Conservation (phyloP, 2,888 invertebrate species). For the Zaprionus obscuricornis region DNA sequence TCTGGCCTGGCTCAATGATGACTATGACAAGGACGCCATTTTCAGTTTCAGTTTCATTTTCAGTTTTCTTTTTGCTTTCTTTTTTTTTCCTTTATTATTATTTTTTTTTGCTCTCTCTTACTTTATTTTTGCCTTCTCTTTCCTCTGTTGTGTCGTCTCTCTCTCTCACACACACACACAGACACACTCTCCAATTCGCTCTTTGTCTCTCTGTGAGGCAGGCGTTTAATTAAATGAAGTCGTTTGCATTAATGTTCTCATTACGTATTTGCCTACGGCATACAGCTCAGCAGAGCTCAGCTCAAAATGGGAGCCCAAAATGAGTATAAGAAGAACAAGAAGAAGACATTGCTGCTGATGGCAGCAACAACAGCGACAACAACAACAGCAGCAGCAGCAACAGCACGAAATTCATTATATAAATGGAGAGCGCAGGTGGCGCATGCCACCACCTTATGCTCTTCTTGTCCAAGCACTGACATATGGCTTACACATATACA, state of each 20-base stretch:
- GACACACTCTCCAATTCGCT: neutral
- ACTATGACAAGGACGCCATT: conserved; percentile 44
- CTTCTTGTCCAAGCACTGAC: conserved; percentile 35
- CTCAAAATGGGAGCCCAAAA: neutral
- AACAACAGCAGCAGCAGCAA: neutral
- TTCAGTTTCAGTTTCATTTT: conserved; percentile 35
- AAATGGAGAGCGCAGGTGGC: conserved; percentile 68
- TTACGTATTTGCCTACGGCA: conserved; percentile 70
- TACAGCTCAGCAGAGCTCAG: conserved; percentile 23
- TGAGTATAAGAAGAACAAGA: conserved; percentile 9
- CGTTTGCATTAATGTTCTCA: conserved; percentile 76
- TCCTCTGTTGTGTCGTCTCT: too few species aligned
- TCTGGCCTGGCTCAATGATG: conserved; percentile 51
- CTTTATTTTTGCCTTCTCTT: too few species aligned
- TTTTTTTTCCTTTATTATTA: neutral
- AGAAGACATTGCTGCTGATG: too few species aligned
- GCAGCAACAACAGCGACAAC: neutral
- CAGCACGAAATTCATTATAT: conserved; percentile 66
- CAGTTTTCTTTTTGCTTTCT: conserved; percentile 6
- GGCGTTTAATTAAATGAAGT: conserved; percentile 75
- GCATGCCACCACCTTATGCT: conserved; percentile 29
- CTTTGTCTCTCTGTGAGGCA: conserved; percentile 11
- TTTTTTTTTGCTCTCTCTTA: neutral
- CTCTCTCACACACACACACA: too few species aligned
- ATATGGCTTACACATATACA: conserved; percentile 31